A percentile compares a stretch with the other conserved stretches of the same genome.
phyloP scores from a whole-genome alignment of 2,113 vertebrate genomes.

The Synchiropus splendidus region DNA sequence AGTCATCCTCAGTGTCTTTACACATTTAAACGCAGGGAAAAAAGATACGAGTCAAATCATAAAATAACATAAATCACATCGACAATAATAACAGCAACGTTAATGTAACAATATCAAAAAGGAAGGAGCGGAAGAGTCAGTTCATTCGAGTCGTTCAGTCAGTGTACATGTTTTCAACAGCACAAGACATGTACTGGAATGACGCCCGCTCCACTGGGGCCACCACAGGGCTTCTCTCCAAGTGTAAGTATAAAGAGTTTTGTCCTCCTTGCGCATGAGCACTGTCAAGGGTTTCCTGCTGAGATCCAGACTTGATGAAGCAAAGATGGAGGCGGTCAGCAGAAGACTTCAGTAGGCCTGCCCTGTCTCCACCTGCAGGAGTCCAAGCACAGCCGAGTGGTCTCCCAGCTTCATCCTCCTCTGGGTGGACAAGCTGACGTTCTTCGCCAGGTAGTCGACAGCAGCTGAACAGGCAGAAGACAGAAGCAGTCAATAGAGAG shows the following conservation, averaged over 20 bases:
- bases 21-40: conserved; percentile 48
- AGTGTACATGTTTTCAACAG: conserved; percentile 48
- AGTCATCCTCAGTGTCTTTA: conserved; percentile 39
- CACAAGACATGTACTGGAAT: conserved; percentile 46
- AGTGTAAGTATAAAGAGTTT: no score
- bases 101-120: conserved; percentile 64
- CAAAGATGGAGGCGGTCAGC: conserved; percentile 17
- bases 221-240: background rate
- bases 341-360: conserved; percentile 81
- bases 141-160: conserved; percentile 59
- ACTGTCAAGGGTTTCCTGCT: conserved; percentile 3
- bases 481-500: conserved; percentile 5
- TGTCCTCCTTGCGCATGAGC: background rate
- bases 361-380: conserved; percentile 96
- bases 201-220: conserved; percentile 24
- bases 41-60: conserved; percentile 58
- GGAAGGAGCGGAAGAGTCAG: conserved; percentile 49
- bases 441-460: conserved; percentile 98
- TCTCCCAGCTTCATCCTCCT: conserved; percentile 96
- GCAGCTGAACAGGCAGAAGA: conserved; percentile 65
- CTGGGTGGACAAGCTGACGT: conserved; percentile 95
- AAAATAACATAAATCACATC: conserved; percentile 61
- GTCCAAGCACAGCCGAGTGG: conserved; percentile 92
- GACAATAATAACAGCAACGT: conserved; percentile 63
- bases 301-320: conserved; percentile 36